Evolutionary conservation across 1,140 invertebrate genomes (phyloP).

Genomic region (Notospermus geniculatus): DNA sequence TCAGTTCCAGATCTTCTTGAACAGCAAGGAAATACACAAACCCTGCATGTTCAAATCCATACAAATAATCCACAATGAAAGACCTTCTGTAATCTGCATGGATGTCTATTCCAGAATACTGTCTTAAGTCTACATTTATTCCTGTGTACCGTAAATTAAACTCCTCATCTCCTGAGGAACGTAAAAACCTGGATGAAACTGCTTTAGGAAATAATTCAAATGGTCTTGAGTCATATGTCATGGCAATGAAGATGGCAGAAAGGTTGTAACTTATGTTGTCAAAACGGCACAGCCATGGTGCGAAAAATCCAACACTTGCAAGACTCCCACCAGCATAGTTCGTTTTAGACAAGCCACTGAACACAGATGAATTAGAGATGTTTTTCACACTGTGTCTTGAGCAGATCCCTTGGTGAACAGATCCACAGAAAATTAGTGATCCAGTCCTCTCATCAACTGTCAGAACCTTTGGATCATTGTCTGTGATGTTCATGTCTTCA

Average conservation of each 20-base stretch:
- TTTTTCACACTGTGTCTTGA: background rate
- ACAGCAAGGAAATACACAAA: constrained; percentile 4
- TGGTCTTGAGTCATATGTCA: background rate
- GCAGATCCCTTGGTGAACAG: background rate
- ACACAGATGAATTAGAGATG: background rate
- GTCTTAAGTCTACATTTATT: background rate
- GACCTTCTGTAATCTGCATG: background rate
- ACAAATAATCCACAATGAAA: constrained; percentile 1
- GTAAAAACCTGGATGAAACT: no score
- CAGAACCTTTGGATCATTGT: constrained; percentile 2
- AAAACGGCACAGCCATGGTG: background rate
- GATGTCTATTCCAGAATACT: constrained; percentile 5
- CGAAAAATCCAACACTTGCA: background rate
- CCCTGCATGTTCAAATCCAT: constrained; percentile 5
- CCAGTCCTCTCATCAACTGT: background rate
- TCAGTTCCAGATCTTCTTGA: background rate
- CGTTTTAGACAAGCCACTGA: background rate
- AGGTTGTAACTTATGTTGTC: background rate
- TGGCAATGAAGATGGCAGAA: background rate
- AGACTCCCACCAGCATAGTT: background rate
- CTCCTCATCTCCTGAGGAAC: background rate
- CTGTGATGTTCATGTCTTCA: background rate
- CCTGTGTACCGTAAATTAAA: background rate
- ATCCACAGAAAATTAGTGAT: background rate
- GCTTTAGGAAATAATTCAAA: background rate